Percentiles rank a stretch among this genome's conserved stretches.
These are phyloP conservation scores for Corticium candelabrum DNA, from an alignment of 37 sponge, comb jelly and placozoan species.

Conservation along the genomic window DNA sequence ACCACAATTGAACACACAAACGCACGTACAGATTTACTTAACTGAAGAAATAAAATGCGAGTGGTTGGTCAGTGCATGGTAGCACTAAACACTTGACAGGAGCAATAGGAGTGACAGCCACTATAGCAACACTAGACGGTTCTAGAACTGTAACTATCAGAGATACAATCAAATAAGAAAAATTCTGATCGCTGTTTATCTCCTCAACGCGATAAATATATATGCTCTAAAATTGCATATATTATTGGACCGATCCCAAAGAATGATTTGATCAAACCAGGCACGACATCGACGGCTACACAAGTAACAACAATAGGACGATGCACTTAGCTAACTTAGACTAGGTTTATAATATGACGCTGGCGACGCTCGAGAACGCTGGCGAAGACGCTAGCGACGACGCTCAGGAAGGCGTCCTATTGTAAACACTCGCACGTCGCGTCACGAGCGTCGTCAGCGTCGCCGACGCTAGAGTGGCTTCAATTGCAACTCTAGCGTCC, in stretches of 20 bases:
- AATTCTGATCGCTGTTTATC: conserved; percentile 67
- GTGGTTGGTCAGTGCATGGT: conserved; percentile 71
- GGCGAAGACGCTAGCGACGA: too few species aligned
- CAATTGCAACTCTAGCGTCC: too few species aligned
- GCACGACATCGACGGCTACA: conserved; percentile 10
- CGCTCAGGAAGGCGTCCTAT: too few species aligned
- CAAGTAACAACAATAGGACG: too few species aligned
- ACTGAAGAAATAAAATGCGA: conserved; percentile 65
- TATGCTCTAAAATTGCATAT: conserved; percentile 86
- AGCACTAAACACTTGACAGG: conserved; percentile 91
- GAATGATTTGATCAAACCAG: conserved; percentile 82
- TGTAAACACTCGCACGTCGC: too few species aligned
- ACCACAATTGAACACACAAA: too few species aligned
- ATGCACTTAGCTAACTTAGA: too few species aligned
- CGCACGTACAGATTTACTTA: conserved; percentile 49
- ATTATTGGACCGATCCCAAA: conserved; percentile 93
- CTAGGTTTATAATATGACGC: too few species aligned
- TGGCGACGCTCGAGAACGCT: too few species aligned
- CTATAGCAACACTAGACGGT: conserved; percentile 9
- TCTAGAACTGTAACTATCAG: neutral
- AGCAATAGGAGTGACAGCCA: conserved; percentile 85
- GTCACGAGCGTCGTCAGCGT: too few species aligned
- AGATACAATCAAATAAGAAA: neutral
- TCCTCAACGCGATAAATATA: conserved; percentile 62
- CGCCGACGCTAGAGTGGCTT: too few species aligned